phyloP scores from a whole-genome alignment of 2,113 vertebrate genomes.

The Pseudopodoces humilis region DNA sequence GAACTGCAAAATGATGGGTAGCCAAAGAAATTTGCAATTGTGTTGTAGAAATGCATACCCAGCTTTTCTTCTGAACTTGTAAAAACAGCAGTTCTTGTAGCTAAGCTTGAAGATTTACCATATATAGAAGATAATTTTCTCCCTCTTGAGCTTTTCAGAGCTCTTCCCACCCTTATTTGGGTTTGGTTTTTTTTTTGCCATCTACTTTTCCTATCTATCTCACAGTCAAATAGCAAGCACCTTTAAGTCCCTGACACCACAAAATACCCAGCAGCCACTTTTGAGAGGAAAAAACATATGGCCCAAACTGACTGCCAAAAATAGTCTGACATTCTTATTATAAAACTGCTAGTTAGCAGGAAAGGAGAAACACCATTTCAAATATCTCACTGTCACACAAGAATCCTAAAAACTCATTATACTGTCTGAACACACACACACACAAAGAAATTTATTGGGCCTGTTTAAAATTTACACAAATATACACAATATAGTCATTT shows the following conservation, averaged over 20 bases:
- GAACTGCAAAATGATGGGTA: background rate
- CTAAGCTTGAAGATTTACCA: background rate
- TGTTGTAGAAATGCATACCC: background rate
- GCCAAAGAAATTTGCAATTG: background rate
- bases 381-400: background rate
- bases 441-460: background rate
- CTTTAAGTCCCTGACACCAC: background rate
- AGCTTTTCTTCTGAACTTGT: background rate
- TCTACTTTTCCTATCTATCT: background rate
- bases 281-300: background rate
- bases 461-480: background rate
- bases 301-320: background rate
- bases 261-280: conserved; percentile 10
- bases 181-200: background rate
- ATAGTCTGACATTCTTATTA: background rate
- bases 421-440: background rate
- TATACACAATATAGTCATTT: background rate
- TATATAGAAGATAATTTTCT: background rate
- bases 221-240: background rate
- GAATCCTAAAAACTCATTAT: background rate
- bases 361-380: background rate
- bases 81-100: background rate
- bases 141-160: background rate
- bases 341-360: background rate
- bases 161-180: background rate